These are phyloP conservation scores for Agonopterix alstromeriana DNA, from an alignment of 2,888 invertebrate species.

Conservation along the genomic window DNA sequence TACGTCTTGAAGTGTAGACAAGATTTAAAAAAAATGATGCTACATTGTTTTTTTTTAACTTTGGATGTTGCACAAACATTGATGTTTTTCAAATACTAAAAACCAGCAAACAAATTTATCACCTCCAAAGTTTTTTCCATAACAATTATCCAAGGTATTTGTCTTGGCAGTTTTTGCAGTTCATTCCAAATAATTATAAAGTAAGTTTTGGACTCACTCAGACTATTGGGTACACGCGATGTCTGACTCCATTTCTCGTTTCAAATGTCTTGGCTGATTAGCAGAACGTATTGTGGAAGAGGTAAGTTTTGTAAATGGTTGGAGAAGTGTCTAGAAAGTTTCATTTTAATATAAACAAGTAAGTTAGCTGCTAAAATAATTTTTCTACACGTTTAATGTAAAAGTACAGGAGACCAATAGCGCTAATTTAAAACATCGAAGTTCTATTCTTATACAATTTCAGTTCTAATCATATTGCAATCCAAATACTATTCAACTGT, in stretches of 20 bases:
- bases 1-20: too few species aligned
- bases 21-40: too few species aligned
- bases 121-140: constrained; percentile 7
- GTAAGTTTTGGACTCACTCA: constrained; percentile 35
- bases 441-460: too few species aligned
- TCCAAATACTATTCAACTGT: too few species aligned
- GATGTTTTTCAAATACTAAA: too few species aligned
- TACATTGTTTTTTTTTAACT: too few species aligned
- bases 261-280: constrained; percentile 22
- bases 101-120: constrained; percentile 11
- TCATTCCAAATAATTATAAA: constrained; percentile 40
- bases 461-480: too few species aligned
- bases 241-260: constrained; percentile 31
- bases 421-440: too few species aligned
- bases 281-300: constrained; percentile 6
- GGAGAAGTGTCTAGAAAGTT: constrained; percentile 3
- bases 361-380: too few species aligned
- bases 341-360: background rate
- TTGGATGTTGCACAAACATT: too few species aligned
- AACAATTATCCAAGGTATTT: constrained; percentile 19
- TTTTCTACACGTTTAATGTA: too few species aligned
- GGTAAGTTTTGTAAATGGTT: background rate
- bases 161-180: constrained; percentile 12
- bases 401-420: too few species aligned
- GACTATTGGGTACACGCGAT: constrained; percentile 52